Conservation (phyloP, 2,797 vertebrate species). For the Orestias chungarensis region DNA sequence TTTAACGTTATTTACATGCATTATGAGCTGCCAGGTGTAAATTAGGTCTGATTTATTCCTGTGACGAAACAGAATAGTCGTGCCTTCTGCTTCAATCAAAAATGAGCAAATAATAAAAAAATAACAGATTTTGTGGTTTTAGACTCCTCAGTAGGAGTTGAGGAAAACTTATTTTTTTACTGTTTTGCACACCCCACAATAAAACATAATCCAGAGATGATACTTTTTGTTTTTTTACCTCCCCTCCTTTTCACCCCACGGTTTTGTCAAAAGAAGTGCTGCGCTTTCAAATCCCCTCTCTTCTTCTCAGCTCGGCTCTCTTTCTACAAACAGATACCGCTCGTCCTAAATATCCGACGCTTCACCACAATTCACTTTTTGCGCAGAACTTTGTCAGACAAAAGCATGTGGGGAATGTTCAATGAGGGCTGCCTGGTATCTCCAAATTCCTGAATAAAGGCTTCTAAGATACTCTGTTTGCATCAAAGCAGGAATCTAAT, state of each 20-base stretch:
- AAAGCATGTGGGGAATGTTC: constrained; percentile 36
- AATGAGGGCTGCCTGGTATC: constrained; percentile 14
- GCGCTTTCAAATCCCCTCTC: constrained; percentile 69
- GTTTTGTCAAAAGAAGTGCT: constrained; percentile 67
- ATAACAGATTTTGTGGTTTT: constrained; percentile 37
- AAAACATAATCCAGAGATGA: constrained; percentile 65
- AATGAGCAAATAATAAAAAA: constrained; percentile 2
- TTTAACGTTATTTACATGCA: neutral
- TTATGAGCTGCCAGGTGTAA: constrained; percentile 1
- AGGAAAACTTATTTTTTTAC: constrained; percentile 44
- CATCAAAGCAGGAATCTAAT: constrained; percentile 29
- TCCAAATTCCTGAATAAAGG: constrained; percentile 23
- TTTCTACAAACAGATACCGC: constrained; percentile 42
- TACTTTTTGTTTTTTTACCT: no score
- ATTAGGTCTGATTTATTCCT: constrained; percentile 22
- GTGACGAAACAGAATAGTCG: constrained; percentile 4
- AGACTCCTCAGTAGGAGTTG: constrained; percentile 42
- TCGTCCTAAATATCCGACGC: constrained; percentile 57
- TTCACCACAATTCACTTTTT: constrained; percentile 45
- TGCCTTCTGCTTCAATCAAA: constrained; percentile 1
- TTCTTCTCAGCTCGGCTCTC: constrained; percentile 50
- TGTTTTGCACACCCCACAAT: constrained; percentile 63
- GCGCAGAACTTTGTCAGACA: constrained; percentile 46
- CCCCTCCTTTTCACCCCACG: constrained; percentile 34
- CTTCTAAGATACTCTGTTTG: constrained; percentile 13